A percentile compares a stretch with the other conserved stretches of the same genome.
phyloP scores from a whole-genome alignment of 2,888 invertebrate species.

The Hemistola chrysoprasaria region DNA sequence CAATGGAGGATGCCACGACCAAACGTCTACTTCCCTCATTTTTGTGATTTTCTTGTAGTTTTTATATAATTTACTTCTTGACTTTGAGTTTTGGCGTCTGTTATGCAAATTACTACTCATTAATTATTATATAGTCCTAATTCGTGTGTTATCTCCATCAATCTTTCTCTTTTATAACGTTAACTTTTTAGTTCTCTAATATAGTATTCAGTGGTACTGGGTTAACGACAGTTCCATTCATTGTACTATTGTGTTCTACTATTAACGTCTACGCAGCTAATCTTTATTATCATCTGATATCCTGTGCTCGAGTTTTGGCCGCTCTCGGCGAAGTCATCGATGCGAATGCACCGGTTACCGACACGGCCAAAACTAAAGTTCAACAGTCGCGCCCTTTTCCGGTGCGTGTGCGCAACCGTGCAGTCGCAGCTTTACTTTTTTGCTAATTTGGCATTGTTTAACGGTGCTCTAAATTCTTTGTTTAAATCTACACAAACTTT shows the following conservation, averaged over 20 bases:
- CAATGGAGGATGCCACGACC: constrained; percentile 47
- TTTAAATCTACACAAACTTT: constrained; percentile 2
- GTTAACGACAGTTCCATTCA: constrained; percentile 2
- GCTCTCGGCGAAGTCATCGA: constrained; percentile 44
- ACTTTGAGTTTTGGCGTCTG: constrained; percentile 28
- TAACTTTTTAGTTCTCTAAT: constrained; percentile 11
- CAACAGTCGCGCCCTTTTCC: constrained; percentile 70
- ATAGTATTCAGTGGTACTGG: constrained; percentile 6
- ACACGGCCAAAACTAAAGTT: constrained; percentile 49
- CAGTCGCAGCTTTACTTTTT: constrained; percentile 22
- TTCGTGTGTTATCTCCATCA: constrained; percentile 3
- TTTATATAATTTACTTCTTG: constrained; percentile 33
- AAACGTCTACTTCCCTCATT: constrained; percentile 39
- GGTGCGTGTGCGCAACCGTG: constrained; percentile 45
- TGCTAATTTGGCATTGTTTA: constrained; percentile 18
- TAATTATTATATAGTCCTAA: neutral
- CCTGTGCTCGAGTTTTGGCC: constrained; percentile 49
- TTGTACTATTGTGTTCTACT: neutral
- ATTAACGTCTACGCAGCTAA: neutral
- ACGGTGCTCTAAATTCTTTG: constrained; percentile 5
- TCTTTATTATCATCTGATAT: constrained; percentile 15
- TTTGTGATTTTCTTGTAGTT: constrained; percentile 28
- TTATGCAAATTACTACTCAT: constrained; percentile 13
- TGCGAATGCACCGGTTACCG: constrained; percentile 39
- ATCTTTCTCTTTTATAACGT: neutral